Evolutionary conservation across 2,888 invertebrate genomes (phyloP).

Genomic region (Ornithoptera priamus): DNA sequence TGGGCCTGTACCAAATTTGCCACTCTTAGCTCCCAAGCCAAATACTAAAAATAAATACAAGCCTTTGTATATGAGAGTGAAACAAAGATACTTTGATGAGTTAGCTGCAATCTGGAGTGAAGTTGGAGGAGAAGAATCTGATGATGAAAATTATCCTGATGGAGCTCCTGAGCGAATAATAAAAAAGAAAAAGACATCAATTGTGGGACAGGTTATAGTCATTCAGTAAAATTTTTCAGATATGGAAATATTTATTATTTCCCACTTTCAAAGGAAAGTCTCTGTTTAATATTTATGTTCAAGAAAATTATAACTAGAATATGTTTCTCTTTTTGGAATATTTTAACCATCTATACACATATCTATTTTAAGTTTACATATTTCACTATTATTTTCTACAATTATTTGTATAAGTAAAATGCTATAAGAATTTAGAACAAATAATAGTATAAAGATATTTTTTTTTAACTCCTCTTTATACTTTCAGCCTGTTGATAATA

Average conservation of each 20-base stretch:
- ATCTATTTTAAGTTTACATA: too few species aligned
- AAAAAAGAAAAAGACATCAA: slow-evolving; percentile 80
- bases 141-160: slow-evolving; percentile 89
- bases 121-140: slow-evolving; percentile 87
- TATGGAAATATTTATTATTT: neutral
- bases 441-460: too few species aligned
- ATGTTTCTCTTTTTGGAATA: too few species aligned
- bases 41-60: slow-evolving; percentile 66
- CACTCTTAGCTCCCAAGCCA: slow-evolving; percentile 58
- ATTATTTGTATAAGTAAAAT: too few species aligned
- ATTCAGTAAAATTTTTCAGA: neutral
- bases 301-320: too few species aligned
- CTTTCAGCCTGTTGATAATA: slow-evolving; percentile 59
- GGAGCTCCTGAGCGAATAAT: slow-evolving; percentile 79
- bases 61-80: slow-evolving; percentile 78
- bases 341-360: too few species aligned
- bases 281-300: too few species aligned
- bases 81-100: slow-evolving; percentile 82
- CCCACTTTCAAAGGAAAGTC: neutral
- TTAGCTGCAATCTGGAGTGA: slow-evolving; percentile 83
- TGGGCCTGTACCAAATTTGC: slow-evolving; percentile 74
- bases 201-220: slow-evolving; percentile 55
- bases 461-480: neutral
- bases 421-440: too few species aligned
- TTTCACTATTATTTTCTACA: too few species aligned